Base-by-base conservation (phyloP, 30 jellyfish, hydroid and myxozoan genomes). In the Rhopilema esculentum region DNA sequence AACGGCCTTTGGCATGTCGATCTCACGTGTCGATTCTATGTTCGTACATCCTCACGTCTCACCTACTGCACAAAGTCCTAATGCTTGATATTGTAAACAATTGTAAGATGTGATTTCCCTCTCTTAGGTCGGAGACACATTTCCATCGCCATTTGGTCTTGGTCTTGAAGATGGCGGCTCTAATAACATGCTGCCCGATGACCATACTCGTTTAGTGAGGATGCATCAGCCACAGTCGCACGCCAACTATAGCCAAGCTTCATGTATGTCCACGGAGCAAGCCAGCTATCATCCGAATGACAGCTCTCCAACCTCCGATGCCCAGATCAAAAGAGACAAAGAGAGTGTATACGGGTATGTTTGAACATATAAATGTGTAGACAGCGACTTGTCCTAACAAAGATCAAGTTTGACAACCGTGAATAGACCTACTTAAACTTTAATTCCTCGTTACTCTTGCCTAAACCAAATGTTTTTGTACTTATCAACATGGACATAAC, bases 311-410 rank as follows among this genome's bases (percentile, higher is more conserved):
- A 16, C 83, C 77, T 26, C 79, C 63, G 97, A 91, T 88, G 87
- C 81, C 24, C 97, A 91, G 89, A 91, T 91, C 94, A 91, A 91
- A 49, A 82, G 87, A 75, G 97, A 91, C 92, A 91, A 91, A 91
- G 97, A 91, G 66, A 86, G 77, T n/a, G 30, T 91, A 30, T 91
- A 91, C 93, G 95, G 97, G 97, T 91, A 91, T 82, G 79, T 73
- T 81, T 31, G 77, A 31, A 67, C 79, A 68, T 78, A 49, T 53
- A 65, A 69, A 80, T 63, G 97, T 89, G 97, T 80, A 89, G 97
- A 89, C 97, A 89, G 93, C 89, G 91, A 63, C 87, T 68, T 88
- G 87, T 75, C 91, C 96, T 79, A 88, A 88, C 92, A 89, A 81
- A 89, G 97, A 80, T 72, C 82, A 51, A 86, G 32, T 73, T 77